Base-by-base conservation (phyloP, 1,140 invertebrate species). In the Polyergus mexicanus region DNA sequence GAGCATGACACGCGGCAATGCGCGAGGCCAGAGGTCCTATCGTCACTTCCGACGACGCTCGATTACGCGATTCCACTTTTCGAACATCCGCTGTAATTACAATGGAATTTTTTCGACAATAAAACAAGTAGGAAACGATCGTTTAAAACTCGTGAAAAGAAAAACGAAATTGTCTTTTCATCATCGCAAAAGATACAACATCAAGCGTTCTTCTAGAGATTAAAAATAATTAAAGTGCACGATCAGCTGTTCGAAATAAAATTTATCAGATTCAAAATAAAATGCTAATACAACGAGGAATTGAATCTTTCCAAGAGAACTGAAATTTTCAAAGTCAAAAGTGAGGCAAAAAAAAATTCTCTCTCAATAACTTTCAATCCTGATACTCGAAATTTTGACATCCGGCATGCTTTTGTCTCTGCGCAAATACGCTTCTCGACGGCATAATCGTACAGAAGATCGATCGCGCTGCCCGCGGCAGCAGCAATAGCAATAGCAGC, bases 381-480 rank as follows among this genome's bases (percentile, higher is more conserved):
- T 44, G 44, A 47, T 13, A 68, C 11, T 47, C 32, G 38, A n/a
- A 32, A 81, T 51, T 22, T 41, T 5, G 54, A 11, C 51, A 41
- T 44, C 28, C 76, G 44, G 19, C 32, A 2, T 60, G 54, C 78
- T 62, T 83, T 83, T 74, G 54, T 83, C 51, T 47, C 10, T 47
- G 66, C 4, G 66, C 54, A 60, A 60, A 60, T 38, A 60, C 32
- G 32, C n/a, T 35, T 72, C 78, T 58, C 35, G 44, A 54, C 63
- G n/a, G 56, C n/a, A 62, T 44, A 83, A 83, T 85, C 75, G 44
- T 1, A 65, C 68, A 62, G 84, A 88, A 83, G 84, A 88, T 88
- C 84, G 72, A 86, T 88, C 68, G 47, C 54, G 71, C 69, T 62
- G 71, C 69, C 68, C n/a, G 32, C 75, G n/a, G 8, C 25, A n/a